Conservation (phyloP, 35 echinoderm and acorn worm species). For the Eucidaris tribuloides region DNA sequence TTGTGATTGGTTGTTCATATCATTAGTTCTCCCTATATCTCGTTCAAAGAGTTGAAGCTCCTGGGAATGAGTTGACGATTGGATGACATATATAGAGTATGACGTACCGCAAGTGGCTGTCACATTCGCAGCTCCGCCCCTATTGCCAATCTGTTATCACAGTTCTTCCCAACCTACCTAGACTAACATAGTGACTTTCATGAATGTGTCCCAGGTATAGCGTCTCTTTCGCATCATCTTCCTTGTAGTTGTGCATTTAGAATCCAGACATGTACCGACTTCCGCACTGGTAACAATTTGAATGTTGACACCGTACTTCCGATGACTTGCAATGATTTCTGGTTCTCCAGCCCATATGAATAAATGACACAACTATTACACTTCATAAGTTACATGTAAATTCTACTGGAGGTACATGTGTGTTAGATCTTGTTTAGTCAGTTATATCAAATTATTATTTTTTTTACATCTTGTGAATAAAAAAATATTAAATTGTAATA, state of each 20-base stretch:
- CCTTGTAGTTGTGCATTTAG: neutral
- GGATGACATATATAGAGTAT: no score
- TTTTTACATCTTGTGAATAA: no score
- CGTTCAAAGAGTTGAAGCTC: constrained; percentile 40
- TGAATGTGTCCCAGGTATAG: neutral
- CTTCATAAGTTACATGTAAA: no score
- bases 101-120: no score
- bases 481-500: no score
- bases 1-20: neutral
- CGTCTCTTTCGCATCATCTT: neutral
- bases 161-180: no score
- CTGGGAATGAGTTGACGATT: constrained; percentile 16
- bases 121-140: no score
- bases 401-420: no score
- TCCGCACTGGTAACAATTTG: neutral
- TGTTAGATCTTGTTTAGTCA: no score
- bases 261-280: neutral
- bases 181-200: neutral
- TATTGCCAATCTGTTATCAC: no score
- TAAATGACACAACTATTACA: no score
- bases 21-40: neutral
- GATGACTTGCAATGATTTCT: neutral
- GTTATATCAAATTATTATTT: no score
- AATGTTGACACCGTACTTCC: neutral
- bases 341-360: constrained; percentile 14